Evolutionary conservation across 2,797 vertebrate species (phyloP), one percentile per base, ranked within the genome.

Genomic region (Poecilia wingei): DNA sequence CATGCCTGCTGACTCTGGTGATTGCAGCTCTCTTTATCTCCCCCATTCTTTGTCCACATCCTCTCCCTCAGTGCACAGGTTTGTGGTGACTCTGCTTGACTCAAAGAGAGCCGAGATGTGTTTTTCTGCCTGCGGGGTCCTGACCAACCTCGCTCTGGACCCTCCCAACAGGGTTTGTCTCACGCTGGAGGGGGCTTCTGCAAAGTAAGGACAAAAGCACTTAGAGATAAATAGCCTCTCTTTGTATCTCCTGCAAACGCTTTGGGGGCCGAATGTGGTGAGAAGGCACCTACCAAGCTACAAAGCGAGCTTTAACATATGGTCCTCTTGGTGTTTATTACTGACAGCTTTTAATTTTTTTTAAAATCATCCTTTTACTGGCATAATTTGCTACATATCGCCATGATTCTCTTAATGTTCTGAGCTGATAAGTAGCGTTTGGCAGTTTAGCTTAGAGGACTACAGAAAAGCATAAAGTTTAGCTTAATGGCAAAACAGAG

Each of bases 51-150:
- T 83, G 80, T 87, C 79, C 75, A 75, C 28, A 1, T 82, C 66
- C 43, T 9, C 79, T 77, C 77, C 78, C 81, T 72, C 91, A 99
- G 98, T 97, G n/a, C 91, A 99, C 94, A 97, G 93, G 93, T 98
- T 99, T 82, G 66, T 97, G 82, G 95, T 98, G 66, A 92, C 96
- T 2, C 94, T 99, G 82, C 95, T 99, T 45, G 98, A 98, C 92
- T 96, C 97, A 25, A 97, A 96, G 93, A 96, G 95, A 82, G 91
- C 94, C 13, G 97, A 98, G 33, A 88, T 98, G 87, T 99, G 98
- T 89, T 98, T 97, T 87, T 97, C 97, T 45, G 97, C 97, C 85
- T 98, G 97, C 74, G 98, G 98, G 49, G 97, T 99, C 84, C 96
- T 99, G 86, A 97, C 97, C 76, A 99, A 99, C 90, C 96, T 99